Percentiles rank a stretch among this genome's conserved stretches.
Conservation (phyloP, 1,140 invertebrate genomes). For the Caenorhabditis elegans region DNA sequence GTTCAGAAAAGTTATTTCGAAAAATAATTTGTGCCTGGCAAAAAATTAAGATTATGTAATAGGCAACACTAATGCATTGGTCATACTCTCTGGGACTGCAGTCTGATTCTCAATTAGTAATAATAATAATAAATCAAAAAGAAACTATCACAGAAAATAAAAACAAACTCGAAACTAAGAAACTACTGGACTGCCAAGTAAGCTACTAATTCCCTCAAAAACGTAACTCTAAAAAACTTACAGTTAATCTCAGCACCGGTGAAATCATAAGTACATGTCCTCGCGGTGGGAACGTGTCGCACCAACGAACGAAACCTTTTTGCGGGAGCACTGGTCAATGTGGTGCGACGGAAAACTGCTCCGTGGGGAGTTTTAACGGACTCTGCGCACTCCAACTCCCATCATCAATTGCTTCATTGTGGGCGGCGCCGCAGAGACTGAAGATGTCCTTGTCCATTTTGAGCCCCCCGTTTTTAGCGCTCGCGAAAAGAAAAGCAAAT, state of each 20-base stretch:
- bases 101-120: no score
- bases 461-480: background rate
- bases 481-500: background rate
- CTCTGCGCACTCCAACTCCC: conserved; percentile 2
- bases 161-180: background rate
- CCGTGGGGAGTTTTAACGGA: conserved; percentile 2
- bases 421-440: background rate
- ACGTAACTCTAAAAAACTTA: no score
- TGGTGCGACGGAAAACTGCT: conserved; percentile 26
- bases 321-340: conserved; percentile 4
- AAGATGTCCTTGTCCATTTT: conserved; percentile 17
- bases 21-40: no score
- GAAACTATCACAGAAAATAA: background rate
- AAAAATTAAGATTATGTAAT: no score
- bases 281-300: background rate
- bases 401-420: background rate
- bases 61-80: no score
- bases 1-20: no score
- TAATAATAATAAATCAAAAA: background rate
- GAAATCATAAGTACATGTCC: conserved; percentile 12
- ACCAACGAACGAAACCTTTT: conserved; percentile 4
- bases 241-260: background rate
- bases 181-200: no score
- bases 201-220: no score
- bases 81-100: no score